phyloP scores from a whole-genome alignment of 92 coral and sea anemone genomes.

The Paramuricea clavata region DNA sequence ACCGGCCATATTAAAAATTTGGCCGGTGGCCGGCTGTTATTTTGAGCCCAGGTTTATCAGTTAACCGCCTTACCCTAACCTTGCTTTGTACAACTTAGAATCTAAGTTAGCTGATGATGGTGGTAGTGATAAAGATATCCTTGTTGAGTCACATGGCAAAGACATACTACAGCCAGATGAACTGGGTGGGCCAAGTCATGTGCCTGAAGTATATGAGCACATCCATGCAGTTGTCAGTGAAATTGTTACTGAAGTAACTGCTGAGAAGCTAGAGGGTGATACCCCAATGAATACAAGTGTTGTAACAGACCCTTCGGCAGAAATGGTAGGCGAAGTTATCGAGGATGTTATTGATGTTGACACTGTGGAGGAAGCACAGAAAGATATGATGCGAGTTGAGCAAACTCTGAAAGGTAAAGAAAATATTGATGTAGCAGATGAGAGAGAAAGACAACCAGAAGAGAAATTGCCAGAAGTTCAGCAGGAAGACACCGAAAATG shows the following conservation, averaged over 20 bases:
- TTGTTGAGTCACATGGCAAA: neutral
- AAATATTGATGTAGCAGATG: neutral
- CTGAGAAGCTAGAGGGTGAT: neutral
- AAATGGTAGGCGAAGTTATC: neutral
- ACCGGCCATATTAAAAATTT: too few relatives aligned
- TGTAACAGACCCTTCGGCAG: neutral
- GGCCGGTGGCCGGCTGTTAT: too few relatives aligned
- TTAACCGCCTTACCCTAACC: too few relatives aligned
- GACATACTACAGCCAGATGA: too few relatives aligned
- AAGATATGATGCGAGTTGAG: neutral
- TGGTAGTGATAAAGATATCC: neutral
- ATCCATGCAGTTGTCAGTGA: neutral
- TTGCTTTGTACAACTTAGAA: neutral
- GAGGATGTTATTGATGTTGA: conserved; percentile 2
- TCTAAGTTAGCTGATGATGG: neutral
- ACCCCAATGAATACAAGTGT: neutral
- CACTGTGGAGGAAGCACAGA: neutral
- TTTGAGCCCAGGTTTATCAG: too few relatives aligned
- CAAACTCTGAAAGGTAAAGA: conserved; percentile 8
- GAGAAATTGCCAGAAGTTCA: neutral
- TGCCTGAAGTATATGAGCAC: neutral
- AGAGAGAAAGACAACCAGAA: neutral
- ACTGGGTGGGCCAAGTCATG: neutral
- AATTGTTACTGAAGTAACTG: neutral
- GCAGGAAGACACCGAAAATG: neutral